Evolutionary conservation across 2,888 invertebrate genomes (phyloP), one percentile per base, ranked within the genome.

Genomic region (Hermaeophaga mercurialis): DNA sequence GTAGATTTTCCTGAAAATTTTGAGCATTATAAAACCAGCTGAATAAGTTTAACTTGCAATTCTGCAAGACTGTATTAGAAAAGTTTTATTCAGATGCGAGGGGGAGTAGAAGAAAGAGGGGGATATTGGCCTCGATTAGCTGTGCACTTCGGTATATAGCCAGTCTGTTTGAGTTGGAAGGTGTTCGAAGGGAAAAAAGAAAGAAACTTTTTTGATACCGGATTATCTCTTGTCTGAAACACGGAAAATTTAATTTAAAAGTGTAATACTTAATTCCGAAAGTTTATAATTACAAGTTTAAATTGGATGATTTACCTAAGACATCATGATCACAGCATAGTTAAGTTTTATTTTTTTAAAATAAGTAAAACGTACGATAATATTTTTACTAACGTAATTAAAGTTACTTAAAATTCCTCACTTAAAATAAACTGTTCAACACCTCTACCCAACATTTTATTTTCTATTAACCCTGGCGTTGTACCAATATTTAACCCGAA

Each of bases 31-130:
- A 46, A 46, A 31, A 46, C 33, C 19, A 41, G 19, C 41, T 12
- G 41, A 6, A 33, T 28, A 46, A 31, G 33, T 31, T 33, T 46
- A 46, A 31, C 31, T 33, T 22, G 18, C 39, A 39, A 39, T 39
- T 39, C 31, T 18, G 46, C 15, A 33, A 33, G 14, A 31, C 31
- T 17, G 46, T 46, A 46, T 46, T 46, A 46, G 46, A 46, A 46
- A 46, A 46, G 46, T 46, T 46, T 46, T 46, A 46, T 46, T 31
- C 33, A 41, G 41, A 18, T 41, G 17, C 31, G 31, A 33, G 31
- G 18, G 31, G n/a, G 28, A 3, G 8, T n/a, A n/a, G n/a, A n/a
- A n/a, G n/a, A 14, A 31, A 8, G 15, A 7, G 46, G 18, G 18
- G 39, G 18, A 39, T 39, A 39, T 39, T 22, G 39, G 22, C 19